Conservation (phyloP, 2,888 invertebrate genomes). For the Erebia palarica region DNA sequence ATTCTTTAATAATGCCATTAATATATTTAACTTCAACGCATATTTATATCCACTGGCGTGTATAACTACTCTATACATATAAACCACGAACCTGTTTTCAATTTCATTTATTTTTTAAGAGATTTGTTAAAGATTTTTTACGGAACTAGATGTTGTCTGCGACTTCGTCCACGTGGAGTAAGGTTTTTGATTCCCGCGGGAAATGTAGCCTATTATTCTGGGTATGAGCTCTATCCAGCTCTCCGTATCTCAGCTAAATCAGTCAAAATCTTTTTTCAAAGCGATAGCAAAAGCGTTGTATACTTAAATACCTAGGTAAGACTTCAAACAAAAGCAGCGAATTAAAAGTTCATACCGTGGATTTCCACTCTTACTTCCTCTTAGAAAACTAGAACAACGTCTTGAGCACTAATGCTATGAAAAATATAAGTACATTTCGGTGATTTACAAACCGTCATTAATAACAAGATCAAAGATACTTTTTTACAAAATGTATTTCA, state of each 20-base stretch:
- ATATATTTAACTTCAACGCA: slow-evolving; percentile 2
- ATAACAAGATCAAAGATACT: neutral
- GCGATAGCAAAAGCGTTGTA: neutral
- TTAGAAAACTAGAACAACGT: slow-evolving; percentile 16
- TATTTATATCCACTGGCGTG: neutral
- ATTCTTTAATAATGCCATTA: slow-evolving; percentile 48
- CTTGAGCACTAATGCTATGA: slow-evolving; percentile 2
- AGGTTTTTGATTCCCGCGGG: too few relatives aligned
- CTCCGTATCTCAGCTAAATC: too few relatives aligned
- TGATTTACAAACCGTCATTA: neutral
- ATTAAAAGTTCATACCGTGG: slow-evolving; percentile 9
- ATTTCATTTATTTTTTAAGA: neutral
- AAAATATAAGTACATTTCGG: neutral
- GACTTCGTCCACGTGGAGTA: too few relatives aligned
- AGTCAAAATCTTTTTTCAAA: neutral
- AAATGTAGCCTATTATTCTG: too few relatives aligned
- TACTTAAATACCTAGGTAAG: neutral
- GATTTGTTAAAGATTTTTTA: neutral
- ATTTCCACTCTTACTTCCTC: slow-evolving; percentile 10
- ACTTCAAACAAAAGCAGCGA: slow-evolving; percentile 13
- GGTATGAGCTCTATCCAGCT: too few relatives aligned
- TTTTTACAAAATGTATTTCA: neutral
- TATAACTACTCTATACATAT: too few relatives aligned
- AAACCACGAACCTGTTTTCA: neutral
- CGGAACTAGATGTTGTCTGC: too few relatives aligned